Conservation (phyloP, 2,797 vertebrate species). For the Chaetophractus vellerosus region DNA sequence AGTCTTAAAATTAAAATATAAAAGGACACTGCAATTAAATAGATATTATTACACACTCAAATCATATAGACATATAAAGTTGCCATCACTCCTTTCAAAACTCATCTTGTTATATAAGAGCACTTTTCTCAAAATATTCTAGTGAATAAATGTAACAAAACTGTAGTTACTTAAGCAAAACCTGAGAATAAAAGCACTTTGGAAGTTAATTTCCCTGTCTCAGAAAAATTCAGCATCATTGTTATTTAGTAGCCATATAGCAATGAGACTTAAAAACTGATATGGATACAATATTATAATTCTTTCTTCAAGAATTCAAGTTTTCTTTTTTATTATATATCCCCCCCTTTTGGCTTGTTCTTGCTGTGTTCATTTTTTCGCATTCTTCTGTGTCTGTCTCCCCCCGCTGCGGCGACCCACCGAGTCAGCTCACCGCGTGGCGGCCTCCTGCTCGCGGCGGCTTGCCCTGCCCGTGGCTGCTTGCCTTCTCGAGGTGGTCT, state of each 20-base stretch:
- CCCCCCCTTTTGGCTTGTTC: too few species aligned
- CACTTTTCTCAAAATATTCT: background rate
- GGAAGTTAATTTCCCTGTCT: constrained; percentile 49
- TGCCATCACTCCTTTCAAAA: background rate
- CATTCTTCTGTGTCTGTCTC: too few species aligned
- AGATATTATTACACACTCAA: background rate
- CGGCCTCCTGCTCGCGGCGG: too few species aligned
- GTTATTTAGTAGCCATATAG: background rate
- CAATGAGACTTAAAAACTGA: background rate
- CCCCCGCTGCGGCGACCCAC: too few species aligned
- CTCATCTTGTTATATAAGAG: background rate
- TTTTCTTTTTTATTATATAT: too few species aligned
- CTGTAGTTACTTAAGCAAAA: constrained; percentile 50
- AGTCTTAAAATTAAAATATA: background rate
- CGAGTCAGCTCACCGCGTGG: too few species aligned
- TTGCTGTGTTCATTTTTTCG: too few species aligned
- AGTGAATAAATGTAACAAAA: background rate
- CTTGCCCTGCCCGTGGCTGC: too few species aligned
- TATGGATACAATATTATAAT: background rate
- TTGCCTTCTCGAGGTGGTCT: too few species aligned
- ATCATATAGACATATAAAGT: background rate
- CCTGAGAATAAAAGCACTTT: background rate
- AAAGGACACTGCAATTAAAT: background rate
- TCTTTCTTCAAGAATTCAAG: background rate
- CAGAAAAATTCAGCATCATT: constrained; percentile 22